phyloP scores from a whole-genome alignment of 2,797 vertebrate species.

The Cirrhinus mrigala region DNA sequence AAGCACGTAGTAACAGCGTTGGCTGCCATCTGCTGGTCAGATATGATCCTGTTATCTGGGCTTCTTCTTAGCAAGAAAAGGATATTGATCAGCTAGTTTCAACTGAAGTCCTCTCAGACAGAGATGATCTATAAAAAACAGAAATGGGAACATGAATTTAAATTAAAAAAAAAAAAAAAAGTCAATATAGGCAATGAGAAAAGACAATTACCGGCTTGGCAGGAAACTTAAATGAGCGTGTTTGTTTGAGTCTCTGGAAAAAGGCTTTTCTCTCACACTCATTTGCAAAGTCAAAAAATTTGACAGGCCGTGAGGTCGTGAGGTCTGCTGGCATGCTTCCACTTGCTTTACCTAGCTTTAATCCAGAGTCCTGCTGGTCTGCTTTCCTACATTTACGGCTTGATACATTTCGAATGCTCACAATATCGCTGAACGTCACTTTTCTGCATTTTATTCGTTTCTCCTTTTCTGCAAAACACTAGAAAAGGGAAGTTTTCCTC shows the following conservation, averaged over 20 bases:
- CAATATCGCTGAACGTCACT: constrained; percentile 70
- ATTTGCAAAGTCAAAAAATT: constrained; percentile 72
- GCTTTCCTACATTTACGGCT: not conserved
- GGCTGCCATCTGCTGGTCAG: constrained; percentile 28
- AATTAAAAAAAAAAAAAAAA: not conserved
- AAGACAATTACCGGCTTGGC: constrained; percentile 43
- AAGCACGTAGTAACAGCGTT: not conserved
- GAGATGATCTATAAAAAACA: constrained; percentile 31
- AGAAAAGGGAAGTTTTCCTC: not conserved
- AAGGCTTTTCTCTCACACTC: constrained; percentile 58
- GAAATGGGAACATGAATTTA: not conserved
- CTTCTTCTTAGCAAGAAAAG: not conserved
- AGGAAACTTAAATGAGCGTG: constrained; percentile 65
- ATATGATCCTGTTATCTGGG: not conserved
- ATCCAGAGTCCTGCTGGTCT: not conserved
- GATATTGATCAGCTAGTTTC: not conserved
- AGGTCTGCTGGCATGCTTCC: not conserved
- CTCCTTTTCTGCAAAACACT: constrained; percentile 57
- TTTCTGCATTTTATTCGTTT: constrained; percentile 65
- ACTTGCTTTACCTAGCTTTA: not conserved
- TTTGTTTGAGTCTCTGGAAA: constrained; percentile 63
- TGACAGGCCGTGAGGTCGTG: constrained; percentile 46
- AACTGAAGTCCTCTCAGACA: not conserved
- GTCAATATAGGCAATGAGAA: too few relatives aligned
- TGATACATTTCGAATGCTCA: constrained; percentile 30